A percentile compares a stretch with the other conserved stretches of the same genome.
Conservation (phyloP, 2,797 vertebrate genomes). For the Sternotherus odoratus region DNA sequence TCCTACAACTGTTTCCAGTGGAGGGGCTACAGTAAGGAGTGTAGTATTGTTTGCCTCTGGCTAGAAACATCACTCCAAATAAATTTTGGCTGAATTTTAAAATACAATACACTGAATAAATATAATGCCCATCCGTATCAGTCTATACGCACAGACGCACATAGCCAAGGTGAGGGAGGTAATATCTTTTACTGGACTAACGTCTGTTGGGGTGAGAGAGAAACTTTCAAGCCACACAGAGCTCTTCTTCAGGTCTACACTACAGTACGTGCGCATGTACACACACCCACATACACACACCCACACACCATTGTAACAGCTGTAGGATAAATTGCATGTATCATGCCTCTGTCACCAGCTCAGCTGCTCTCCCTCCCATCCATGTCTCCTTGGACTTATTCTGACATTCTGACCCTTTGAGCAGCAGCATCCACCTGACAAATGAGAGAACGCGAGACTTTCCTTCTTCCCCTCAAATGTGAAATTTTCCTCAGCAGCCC, state of each 20-base stretch:
- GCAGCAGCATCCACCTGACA: constrained; percentile 1
- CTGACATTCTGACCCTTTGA: background rate
- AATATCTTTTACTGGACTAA: background rate
- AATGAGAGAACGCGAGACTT: background rate
- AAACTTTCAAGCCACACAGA: background rate
- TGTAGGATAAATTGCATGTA: background rate
- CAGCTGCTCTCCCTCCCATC: background rate
- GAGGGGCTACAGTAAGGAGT: constrained; percentile 56
- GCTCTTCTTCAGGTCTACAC: background rate
- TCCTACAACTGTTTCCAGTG: constrained; percentile 57
- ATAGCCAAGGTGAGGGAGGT: background rate
- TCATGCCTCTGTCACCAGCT: background rate
- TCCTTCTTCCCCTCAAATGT: background rate
- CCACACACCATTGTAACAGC: background rate
- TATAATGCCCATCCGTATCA: background rate
- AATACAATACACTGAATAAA: background rate
- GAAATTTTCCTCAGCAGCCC: background rate
- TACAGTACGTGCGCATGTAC: background rate
- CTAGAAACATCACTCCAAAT: constrained; percentile 44
- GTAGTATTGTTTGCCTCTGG: constrained; percentile 9
- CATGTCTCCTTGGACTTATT: background rate
- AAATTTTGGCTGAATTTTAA: constrained; percentile 35
- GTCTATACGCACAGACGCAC: background rate
- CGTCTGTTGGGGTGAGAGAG: background rate
- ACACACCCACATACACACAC: no score